phyloP scores from a whole-genome alignment of 2,888 invertebrate genomes.

The Drosophila mettleri region DNA sequence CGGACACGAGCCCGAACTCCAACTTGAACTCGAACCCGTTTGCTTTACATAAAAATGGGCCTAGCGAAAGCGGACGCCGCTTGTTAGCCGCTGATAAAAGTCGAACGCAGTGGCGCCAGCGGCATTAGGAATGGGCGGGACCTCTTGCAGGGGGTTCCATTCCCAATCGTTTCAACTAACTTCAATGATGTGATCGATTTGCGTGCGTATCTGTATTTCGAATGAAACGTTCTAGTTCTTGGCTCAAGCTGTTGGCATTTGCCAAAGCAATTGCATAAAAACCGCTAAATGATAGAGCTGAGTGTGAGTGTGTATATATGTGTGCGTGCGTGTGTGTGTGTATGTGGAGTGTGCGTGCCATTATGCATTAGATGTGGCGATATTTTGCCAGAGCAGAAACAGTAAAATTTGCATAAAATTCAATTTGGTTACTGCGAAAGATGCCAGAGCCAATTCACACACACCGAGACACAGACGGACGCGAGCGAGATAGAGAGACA shows the following conservation, averaged over 20 bases:
- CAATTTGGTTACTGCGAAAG: constrained; percentile 71
- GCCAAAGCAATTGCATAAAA: constrained; percentile 69
- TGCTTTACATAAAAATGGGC: constrained; percentile 74
- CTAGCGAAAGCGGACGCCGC: constrained; percentile 67
- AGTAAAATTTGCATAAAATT: constrained; percentile 80
- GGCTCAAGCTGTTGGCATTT: constrained; percentile 55
- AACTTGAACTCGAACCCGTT: constrained; percentile 58
- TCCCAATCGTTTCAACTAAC: constrained; percentile 7
- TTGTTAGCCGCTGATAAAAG: constrained; percentile 41
- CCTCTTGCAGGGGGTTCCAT: neutral
- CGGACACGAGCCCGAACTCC: constrained; percentile 15
- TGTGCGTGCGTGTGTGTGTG: constrained; percentile 23
- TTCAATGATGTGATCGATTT: constrained; percentile 45
- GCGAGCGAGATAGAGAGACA: neutral
- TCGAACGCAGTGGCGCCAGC: constrained; percentile 57
- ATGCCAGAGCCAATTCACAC: constrained; percentile 58
- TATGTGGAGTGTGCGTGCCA: constrained; percentile 54
- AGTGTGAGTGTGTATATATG: neutral
- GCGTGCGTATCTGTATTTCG: constrained; percentile 50
- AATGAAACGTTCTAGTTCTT: constrained; percentile 54
- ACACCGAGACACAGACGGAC: constrained; percentile 13
- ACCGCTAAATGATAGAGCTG: constrained; percentile 39
- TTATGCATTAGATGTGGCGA: constrained; percentile 79
- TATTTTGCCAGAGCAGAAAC: constrained; percentile 66
- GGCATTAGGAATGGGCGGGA: constrained; percentile 14